phyloP scores from a whole-genome alignment of 2,113 vertebrate species.

The Pachyramphus minor region DNA sequence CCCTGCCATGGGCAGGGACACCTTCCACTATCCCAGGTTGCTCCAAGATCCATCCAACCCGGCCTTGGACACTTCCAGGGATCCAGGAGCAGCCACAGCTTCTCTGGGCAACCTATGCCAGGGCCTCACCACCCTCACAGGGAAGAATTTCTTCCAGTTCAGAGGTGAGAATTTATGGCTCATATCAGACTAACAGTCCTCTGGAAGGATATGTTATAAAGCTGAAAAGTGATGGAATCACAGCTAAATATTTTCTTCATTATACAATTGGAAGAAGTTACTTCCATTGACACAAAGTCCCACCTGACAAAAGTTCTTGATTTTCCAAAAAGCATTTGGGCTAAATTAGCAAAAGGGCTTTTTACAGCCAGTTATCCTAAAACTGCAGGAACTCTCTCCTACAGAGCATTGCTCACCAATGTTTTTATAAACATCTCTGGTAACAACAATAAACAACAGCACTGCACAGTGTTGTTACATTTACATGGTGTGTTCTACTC shows the following conservation, averaged over 20 bases:
- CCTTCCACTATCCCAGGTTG: rapidly evolving
- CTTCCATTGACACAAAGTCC: neutral
- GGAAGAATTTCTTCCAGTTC: neutral
- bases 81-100: neutral
- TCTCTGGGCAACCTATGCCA: neutral
- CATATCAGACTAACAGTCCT: neutral
- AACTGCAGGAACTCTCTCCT: neutral
- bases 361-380: neutral
- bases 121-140: neutral
- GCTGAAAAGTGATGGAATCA: neutral
- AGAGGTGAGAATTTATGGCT: neutral
- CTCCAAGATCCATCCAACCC: neutral
- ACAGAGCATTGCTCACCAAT: neutral
- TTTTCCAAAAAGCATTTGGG: neutral
- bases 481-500: neutral
- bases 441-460: neutral
- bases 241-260: neutral
- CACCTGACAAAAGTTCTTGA: neutral
- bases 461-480: neutral
- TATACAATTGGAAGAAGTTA: neutral
- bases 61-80: neutral
- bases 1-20: neutral
- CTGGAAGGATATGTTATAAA: neutral
- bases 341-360: neutral
- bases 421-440: neutral